phyloP scores from a whole-genome alignment of 2,797 vertebrate species.

The Tragopan temminckii region DNA sequence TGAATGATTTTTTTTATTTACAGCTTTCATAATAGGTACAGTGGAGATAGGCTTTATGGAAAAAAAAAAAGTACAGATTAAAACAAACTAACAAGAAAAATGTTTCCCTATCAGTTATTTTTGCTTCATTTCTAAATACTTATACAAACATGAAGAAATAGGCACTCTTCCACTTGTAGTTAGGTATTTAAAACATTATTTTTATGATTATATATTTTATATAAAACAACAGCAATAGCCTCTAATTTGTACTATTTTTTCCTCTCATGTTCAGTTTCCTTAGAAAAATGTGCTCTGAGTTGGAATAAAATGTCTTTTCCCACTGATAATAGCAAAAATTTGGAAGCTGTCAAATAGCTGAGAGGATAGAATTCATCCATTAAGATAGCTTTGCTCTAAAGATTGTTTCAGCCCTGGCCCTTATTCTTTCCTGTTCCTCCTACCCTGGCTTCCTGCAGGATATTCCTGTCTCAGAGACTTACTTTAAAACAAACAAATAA shows the following conservation, averaged over 20 bases:
- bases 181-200: conserved; percentile 20
- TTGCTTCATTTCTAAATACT: neutral
- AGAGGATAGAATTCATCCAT: neutral
- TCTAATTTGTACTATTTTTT: neutral
- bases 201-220: neutral
- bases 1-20: neutral
- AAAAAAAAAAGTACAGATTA: neutral
- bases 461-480: neutral
- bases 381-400: neutral
- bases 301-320: neutral
- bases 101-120: neutral
- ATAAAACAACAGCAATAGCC: neutral
- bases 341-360: neutral
- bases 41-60: neutral
- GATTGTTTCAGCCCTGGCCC: neutral
- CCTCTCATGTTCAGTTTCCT: neutral
- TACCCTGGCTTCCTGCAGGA: neutral
- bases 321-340: neutral
- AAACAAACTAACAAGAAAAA: neutral
- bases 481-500: neutral
- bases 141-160: conserved; percentile 9
- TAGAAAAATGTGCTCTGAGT: neutral
- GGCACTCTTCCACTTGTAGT: neutral
- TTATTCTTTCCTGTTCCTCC: neutral
- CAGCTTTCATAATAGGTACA: neutral